Conservation (phyloP, 2,888 invertebrate genomes). For the Eretmocerus hayati region DNA sequence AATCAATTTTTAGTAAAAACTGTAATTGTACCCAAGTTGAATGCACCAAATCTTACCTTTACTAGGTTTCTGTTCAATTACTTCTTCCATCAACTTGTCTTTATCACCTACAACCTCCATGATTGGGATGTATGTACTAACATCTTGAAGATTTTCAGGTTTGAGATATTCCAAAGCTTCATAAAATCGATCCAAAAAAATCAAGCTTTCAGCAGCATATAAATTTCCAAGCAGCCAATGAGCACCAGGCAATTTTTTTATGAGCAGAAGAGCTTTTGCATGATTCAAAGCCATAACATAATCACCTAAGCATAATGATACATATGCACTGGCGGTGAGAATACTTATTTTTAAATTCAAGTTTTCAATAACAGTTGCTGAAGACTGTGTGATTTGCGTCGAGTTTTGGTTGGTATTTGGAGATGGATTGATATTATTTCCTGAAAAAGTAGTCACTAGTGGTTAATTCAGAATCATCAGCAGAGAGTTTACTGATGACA, state of each 20-base stretch:
- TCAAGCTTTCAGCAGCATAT: slow-evolving; percentile 82
- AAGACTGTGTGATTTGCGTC: slow-evolving; percentile 26
- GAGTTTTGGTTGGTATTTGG: slow-evolving; percentile 15
- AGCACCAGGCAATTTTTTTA: slow-evolving; percentile 64
- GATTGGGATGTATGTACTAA: slow-evolving; percentile 46
- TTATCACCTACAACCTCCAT: slow-evolving; percentile 34
- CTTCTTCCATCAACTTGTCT: slow-evolving; percentile 48
- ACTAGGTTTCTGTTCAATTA: slow-evolving; percentile 33
- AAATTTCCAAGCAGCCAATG: slow-evolving; percentile 76
- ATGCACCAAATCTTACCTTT: too few species aligned
- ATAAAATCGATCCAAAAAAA: slow-evolving; percentile 71
- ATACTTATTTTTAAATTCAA: slow-evolving; percentile 52
- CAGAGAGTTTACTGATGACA: too few species aligned
- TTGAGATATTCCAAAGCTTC: slow-evolving; percentile 82
- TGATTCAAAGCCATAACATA: slow-evolving; percentile 71
- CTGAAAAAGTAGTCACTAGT: background rate
- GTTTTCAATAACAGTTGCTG: slow-evolving; percentile 32
- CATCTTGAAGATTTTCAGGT: slow-evolving; percentile 61
- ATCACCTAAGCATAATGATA: slow-evolving; percentile 77
- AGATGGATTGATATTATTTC: slow-evolving; percentile 6
- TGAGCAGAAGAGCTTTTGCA: slow-evolving; percentile 65
- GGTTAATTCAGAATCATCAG: too few species aligned
- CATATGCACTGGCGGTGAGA: slow-evolving; percentile 75
- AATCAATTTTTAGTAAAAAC: background rate
- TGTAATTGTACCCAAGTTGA: too few species aligned